Conservation (phyloP, 1,140 invertebrate species). For the Tetragonula clypearis region DNA sequence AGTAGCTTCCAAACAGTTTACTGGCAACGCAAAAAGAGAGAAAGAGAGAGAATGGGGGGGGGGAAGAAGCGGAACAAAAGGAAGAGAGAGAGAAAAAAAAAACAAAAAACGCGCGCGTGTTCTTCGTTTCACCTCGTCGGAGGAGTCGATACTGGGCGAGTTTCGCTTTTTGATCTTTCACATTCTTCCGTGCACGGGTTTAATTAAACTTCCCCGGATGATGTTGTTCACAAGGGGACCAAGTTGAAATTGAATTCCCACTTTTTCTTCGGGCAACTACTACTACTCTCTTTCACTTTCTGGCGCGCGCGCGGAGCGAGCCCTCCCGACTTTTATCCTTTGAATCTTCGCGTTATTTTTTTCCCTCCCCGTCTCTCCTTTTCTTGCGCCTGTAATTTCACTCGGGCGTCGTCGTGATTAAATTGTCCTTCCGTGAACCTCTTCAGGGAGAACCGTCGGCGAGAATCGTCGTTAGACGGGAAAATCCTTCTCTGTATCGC, state of each 20-base stretch:
- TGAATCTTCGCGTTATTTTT: conserved; percentile 1
- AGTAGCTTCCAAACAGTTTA: background rate
- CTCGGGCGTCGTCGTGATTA: conserved; percentile 3
- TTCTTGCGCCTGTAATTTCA: conserved; percentile 16
- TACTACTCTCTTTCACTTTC: background rate
- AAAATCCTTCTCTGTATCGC: background rate
- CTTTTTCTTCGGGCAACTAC: conserved; percentile 8
- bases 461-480: background rate
- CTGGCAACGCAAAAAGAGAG: background rate
- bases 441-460: background rate
- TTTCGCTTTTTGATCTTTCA: conserved; percentile 32
- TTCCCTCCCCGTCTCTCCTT: background rate
- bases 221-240: conserved; percentile 24
- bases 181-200: conserved; percentile 16
- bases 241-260: conserved; percentile 44
- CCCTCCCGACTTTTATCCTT: background rate
- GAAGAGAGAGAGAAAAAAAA: too few species aligned
- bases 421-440: too few species aligned
- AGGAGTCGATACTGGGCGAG: background rate
- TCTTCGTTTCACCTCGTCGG: conserved; percentile 6
- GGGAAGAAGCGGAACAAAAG: background rate
- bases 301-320: background rate
- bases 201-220: conserved; percentile 38
- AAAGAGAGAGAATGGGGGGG: background rate
- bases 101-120: background rate